A percentile compares a stretch with the other conserved stretches of the same genome.
Evolutionary conservation across 2,113 vertebrate genomes (phyloP).

Genomic region (Sisor rabdophorus): DNA sequence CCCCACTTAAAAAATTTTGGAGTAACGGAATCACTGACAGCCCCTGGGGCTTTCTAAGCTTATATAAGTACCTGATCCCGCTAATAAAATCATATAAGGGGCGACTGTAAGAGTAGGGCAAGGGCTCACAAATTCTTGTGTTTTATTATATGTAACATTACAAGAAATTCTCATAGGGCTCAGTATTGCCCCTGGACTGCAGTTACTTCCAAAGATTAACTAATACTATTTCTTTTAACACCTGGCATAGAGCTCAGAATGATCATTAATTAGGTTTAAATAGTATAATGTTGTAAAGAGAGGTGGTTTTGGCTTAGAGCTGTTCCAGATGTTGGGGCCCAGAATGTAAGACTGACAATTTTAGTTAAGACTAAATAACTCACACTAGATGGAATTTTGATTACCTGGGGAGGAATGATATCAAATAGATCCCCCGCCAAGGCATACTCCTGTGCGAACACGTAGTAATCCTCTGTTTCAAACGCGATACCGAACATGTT

Average conservation of each 20-base stretch:
- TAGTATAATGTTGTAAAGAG: background rate
- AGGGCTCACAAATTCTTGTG: no score
- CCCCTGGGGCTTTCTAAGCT: no score
- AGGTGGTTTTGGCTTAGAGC: background rate
- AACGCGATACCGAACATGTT: slow-evolving; percentile 81
- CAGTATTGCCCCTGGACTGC: no score
- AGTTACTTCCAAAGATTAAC: no score
- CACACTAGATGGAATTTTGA: background rate
- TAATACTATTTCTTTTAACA: no score
- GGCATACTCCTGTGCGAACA: slow-evolving; percentile 80
- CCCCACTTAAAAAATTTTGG: no score
- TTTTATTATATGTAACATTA: no score
- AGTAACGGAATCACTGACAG: no score
- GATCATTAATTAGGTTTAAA: background rate
- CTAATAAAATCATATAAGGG: background rate
- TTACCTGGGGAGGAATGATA: slow-evolving; percentile 82
- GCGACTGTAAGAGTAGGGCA: background rate
- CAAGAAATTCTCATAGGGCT: no score
- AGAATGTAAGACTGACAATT: no score
- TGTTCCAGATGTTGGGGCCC: background rate
- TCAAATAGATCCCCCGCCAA: slow-evolving; percentile 79
- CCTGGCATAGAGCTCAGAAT: no score
- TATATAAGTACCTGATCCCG: no score
- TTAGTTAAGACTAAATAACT: background rate
- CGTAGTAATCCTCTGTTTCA: slow-evolving; percentile 77